Evolutionary conservation across 2,113 vertebrate species (phyloP), one percentile per base, ranked within the genome.

Genomic region (Todiramphus saurophagus): DNA sequence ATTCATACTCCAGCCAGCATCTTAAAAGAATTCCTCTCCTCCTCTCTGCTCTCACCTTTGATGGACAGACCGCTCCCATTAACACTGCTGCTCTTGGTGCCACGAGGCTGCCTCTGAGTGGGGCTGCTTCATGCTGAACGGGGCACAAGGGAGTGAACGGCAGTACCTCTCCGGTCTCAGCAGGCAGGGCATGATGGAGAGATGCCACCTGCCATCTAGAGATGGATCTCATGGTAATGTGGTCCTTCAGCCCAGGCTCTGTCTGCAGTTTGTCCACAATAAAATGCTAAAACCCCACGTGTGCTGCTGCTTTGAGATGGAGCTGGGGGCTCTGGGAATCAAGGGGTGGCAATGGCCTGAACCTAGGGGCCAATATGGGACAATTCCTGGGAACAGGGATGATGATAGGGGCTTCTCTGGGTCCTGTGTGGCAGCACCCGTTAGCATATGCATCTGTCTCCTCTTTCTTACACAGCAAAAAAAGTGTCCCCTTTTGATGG

Each of bases 401-500:
- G 69, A 31, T 37, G 12, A 33, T 0, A 2, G 14, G 31, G 16
- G 21, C 33, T 81, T 8, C 5, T 10, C 37, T 67, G 56, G 20
- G 10, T 16, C 19, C 50, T 18, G 20, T 7, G 12, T 7, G 16
- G 33, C 51, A 64, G 64, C 12, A n/a, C 18, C 0, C 0, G 0
- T 2, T 4, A 9, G 43, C 4, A 50, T 44, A 16, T 39, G 11
- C 53, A 81, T 51, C 2, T 60, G 16, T 20, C 10, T 48, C 41
- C 35, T 23, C 28, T 39, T 31, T 43, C 20, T 53, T 11, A 2
- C 4, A 8, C 10, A 16, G 50, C 39, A 78, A 16, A 23, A n/a
- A 27, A 13, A 43, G 7, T 2, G 13, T 53, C 7, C 6, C 11
- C 27, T 43, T 16, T 39, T 37, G 41, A 1, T 0, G 7, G n/a